Evolutionary conservation across 2,113 vertebrate genomes (phyloP), one percentile per base, ranked within the genome.

Genomic region (Hippolais icterina): DNA sequence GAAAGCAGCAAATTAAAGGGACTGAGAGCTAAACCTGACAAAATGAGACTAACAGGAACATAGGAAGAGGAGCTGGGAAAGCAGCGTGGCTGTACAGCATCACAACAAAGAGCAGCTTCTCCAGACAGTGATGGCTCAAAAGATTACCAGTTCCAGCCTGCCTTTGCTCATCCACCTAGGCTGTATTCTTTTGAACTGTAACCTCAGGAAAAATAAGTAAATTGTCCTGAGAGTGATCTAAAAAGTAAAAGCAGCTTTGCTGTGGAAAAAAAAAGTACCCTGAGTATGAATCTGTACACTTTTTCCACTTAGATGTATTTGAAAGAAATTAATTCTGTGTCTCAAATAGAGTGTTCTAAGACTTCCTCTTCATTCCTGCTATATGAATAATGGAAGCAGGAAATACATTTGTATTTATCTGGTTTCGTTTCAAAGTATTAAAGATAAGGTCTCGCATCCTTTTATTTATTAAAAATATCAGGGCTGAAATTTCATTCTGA

Each of bases 61-160:
- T 3, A 22, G 23, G 52, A 75, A 77, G 50, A 64, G 63, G 23
- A 89, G 75, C 28, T 5, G 28, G 94, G 94, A 83, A 97, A 96
- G 92, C 81, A 94, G 97, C 0, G 0, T 27, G 24, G 92, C 42
- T 82, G 63, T 79, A 97, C 93, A 96, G 56, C 78, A 89, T 68
- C 39, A 59, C 92, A 94, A 97, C 96, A 98, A 97, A 97, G 96
- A 96, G 44, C 9, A 88, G 92, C 92, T 96, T 96, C 90, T 87
- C 63, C 56, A 49, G 60, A 96, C 68, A 57, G 41, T 5, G 88
- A 88, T 92, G 70, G 92, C 57, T 94, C 68, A 90, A 94, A 25
- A 87, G 85, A 89, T 96, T 65, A 96, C 97, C 89, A 94, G 92
- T 89, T 79, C 63, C 59, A 93, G 87, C 95, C 96, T 93, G 85